Percentiles rank a stretch among this genome's conserved stretches.
These are phyloP conservation scores for Mesocentrotus franciscanus DNA, from an alignment of 53 echinoderm and acorn worm genomes.

Conservation along the genomic window DNA sequence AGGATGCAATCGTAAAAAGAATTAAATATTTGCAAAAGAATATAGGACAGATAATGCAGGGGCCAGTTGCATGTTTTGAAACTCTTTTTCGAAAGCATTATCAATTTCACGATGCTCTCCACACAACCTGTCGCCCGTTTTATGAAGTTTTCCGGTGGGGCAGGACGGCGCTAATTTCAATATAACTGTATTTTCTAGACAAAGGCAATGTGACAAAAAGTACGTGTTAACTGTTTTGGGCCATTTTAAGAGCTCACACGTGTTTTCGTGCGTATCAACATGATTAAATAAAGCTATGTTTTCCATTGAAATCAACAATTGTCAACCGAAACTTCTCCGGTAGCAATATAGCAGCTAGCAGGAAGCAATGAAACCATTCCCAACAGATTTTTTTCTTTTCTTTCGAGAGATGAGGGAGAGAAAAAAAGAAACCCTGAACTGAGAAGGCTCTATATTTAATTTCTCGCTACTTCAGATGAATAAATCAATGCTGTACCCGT, in stretches of 20 bases:
- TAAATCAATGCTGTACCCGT: conserved; percentile 83
- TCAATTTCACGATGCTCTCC: conserved; percentile 7
- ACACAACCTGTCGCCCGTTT: conserved; percentile 43
- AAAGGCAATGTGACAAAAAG: conserved; percentile 22
- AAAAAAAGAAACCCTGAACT: neutral
- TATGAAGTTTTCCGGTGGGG: conserved; percentile 63
- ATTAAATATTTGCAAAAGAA: conserved; percentile 24
- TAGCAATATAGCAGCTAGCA: neutral
- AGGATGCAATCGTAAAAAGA: conserved; percentile 8
- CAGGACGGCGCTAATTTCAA: conserved; percentile 66
- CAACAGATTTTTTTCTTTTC: neutral
- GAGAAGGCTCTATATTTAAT: neutral
- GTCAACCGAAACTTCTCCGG: conserved; percentile 57
- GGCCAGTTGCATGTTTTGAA: neutral
- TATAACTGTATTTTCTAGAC: conserved; percentile 56
- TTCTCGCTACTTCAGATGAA: conserved; percentile 3
- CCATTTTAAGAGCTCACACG: neutral
- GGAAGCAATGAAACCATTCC: conserved; percentile 49
- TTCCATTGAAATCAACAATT: conserved; percentile 50
- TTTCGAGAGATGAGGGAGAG: neutral
- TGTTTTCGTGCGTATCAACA: neutral
- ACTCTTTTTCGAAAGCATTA: neutral
- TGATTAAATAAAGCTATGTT: conserved; percentile 33
- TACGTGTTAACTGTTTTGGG: conserved; percentile 34
- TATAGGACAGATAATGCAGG: neutral